Evolutionary conservation across 30 jellyfish, hydroid and myxozoan species (phyloP).

Genomic region (Haliclystus octoradiatus): DNA sequence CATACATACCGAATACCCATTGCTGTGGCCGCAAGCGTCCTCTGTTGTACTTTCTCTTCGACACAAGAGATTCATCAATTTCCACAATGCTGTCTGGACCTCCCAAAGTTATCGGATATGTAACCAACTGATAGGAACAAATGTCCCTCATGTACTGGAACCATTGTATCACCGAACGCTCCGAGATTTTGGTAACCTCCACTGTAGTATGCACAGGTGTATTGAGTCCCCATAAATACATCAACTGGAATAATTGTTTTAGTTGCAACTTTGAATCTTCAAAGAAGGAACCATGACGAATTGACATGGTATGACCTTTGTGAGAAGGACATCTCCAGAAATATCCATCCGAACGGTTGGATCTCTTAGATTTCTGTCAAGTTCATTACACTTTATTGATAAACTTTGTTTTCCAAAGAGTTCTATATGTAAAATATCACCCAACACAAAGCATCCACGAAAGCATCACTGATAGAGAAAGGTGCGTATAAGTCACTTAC

Average conservation of each 20-base stretch:
- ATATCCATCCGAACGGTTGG: background rate
- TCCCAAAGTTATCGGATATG: slow-evolving; percentile 7
- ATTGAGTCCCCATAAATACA: background rate
- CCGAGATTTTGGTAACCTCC: background rate
- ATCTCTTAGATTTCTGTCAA: background rate
- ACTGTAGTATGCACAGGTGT: background rate
- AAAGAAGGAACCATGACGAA: background rate
- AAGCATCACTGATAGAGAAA: too few species aligned
- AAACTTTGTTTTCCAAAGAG: too few species aligned
- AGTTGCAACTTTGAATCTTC: background rate
- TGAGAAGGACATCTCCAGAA: background rate
- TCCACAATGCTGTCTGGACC: slow-evolving; percentile 18
- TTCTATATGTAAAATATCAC: too few species aligned
- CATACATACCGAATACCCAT: slow-evolving; percentile 38
- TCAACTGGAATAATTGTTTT: background rate
- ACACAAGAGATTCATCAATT: slow-evolving; percentile 13
- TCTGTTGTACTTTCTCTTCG: slow-evolving; percentile 16
- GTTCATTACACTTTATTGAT: too few species aligned
- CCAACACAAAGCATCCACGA: too few species aligned
- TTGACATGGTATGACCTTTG: background rate
- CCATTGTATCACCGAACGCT: background rate
- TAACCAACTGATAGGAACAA: background rate
- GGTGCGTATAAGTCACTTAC: too few species aligned
- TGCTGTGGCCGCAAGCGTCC: slow-evolving; percentile 8
- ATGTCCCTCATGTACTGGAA: background rate